These are phyloP conservation scores for Entomobrya proxima DNA, from an alignment of 2,888 invertebrate species.

Conservation along the genomic window DNA sequence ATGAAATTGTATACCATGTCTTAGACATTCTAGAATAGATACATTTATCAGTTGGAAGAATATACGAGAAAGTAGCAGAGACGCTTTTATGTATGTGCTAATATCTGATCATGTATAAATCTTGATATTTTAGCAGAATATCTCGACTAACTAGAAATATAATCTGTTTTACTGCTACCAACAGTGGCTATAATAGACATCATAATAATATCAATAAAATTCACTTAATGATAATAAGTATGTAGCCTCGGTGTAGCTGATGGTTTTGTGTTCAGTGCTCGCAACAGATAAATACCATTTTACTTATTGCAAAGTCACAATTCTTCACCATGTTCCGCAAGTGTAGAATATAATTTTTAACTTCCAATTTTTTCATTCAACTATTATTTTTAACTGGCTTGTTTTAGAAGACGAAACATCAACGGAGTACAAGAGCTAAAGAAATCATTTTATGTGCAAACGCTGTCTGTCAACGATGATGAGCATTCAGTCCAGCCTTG, in stretches of 20 bases:
- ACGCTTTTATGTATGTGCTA: too few species aligned
- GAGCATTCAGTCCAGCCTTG: neutral
- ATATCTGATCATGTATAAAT: too few species aligned
- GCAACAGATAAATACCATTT: too few species aligned
- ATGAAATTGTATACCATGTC: too few species aligned
- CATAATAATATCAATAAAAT: slow-evolving; percentile 17
- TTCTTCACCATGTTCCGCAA: neutral
- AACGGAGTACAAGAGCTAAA: neutral
- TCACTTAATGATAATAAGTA: neutral
- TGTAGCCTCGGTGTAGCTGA: neutral
- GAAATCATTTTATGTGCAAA: neutral
- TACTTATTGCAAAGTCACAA: too few species aligned
- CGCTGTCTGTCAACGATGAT: neutral
- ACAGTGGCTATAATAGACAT: neutral
- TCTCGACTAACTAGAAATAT: neutral
- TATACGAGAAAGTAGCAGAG: too few species aligned
- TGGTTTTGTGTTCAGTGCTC: too few species aligned
- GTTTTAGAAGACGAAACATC: neutral
- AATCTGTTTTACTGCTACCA: neutral
- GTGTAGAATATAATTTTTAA: neutral
- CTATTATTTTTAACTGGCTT: neutral
- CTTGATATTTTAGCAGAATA: too few species aligned
- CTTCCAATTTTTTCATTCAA: neutral
- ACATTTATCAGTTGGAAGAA: too few species aligned
- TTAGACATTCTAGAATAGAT: too few species aligned